A percentile compares a stretch with the other conserved stretches of the same genome.
Evolutionary conservation across 2,113 vertebrate species (phyloP).

Genomic region (Vulpes vulpes): DNA sequence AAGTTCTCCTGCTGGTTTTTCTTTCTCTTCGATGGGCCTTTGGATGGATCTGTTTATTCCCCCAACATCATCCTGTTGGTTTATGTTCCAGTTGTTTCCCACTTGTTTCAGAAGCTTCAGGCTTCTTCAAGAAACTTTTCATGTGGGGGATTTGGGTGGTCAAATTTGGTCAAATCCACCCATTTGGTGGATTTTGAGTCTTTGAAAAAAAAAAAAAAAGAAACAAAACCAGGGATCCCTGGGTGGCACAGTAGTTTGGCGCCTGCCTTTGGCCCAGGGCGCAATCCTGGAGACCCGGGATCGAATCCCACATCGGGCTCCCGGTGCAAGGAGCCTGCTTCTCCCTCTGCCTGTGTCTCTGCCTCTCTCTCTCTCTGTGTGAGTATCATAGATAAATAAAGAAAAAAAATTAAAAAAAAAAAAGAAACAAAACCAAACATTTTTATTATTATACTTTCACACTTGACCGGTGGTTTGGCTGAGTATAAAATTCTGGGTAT

Average conservation of each 20-base stretch:
- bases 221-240: neutral
- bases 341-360: no score
- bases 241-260: no score
- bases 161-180: neutral
- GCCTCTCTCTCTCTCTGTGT: no score
- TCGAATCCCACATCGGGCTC: no score
- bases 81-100: neutral
- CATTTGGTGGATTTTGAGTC: neutral
- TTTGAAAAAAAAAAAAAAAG: neutral
- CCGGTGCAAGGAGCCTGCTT: no score
- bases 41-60: accelerated
- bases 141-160: neutral
- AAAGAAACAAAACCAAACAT: neutral
- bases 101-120: neutral
- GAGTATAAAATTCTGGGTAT: neutral
- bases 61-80: accelerated
- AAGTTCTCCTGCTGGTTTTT: neutral
- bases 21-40: no score
- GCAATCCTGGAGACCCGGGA: no score
- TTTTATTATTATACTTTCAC: neutral
- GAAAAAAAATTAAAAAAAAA: neutral
- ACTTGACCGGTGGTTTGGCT: neutral
- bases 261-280: no score
- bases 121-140: neutral
- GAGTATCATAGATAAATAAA: neutral